Base-by-base conservation (phyloP, 2,113 vertebrate species). In the Acrocephalus kingi region DNA sequence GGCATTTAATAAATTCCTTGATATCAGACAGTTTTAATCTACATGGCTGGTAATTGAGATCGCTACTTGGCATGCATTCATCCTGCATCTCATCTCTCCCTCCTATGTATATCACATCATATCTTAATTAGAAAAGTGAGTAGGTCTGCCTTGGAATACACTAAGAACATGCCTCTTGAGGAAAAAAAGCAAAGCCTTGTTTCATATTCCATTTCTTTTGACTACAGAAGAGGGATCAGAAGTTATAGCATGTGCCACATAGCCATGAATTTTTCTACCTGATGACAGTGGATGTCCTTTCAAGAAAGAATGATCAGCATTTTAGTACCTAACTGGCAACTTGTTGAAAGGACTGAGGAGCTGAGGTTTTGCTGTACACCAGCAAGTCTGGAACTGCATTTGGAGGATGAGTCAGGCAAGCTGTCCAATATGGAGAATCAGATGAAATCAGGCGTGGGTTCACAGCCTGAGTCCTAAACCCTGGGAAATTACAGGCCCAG, bases 51-150 rank as follows among this genome's bases (percentile, higher is more conserved):
- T 92, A 96, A 95, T 88, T 90, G 88, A 92, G 83, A 94, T 94
- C 0, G 14, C 82, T 93, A 33, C 54, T 88, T 96, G 96, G 90
- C 93, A 89, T 75, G n/a, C 76, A 84, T 84, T 95, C 80, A 80
- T 92, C n/a, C 68, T 76, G 76, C 94, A 88, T 86, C 86, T 96
- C 92, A 90, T 93, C 88, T 89, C 84, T 80, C 31, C 81, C 76
- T 90, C 83, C 73, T 68, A 81, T 90, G 79, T 79, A 81, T 84
- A 94, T 86, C 85, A 71, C 72, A 96, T 88, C 71, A 35, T 54
- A 86, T 89, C 90, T 95, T 93, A 95, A 96, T 95, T 89, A 94
- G 92, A 96, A 95, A 94, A 96, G 68, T 92, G 85, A 93, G 88
- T 67, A 86, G 80, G 64, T 92, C 88, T 92, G 76, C 74, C 61